Conservation (phyloP, 2,888 invertebrate species). For the Philereme vetulata region DNA sequence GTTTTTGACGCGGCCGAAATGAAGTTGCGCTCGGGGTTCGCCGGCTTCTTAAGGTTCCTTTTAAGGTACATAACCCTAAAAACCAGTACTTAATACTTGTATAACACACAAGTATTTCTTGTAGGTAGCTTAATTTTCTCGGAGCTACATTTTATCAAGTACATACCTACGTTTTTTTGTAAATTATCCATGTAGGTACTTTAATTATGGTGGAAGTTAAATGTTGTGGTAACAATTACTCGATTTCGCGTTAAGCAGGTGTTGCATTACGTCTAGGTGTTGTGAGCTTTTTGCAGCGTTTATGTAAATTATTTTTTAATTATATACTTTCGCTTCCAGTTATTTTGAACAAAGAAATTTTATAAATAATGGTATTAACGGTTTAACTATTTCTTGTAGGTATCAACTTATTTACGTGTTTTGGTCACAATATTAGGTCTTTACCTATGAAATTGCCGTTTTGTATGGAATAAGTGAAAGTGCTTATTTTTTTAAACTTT, state of each 20-base stretch:
- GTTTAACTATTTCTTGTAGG: constrained; percentile 1
- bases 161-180: neutral
- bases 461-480: no score
- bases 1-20: no score
- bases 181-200: neutral
- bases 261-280: constrained; percentile 33
- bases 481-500: no score
- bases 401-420: neutral
- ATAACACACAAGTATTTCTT: no score
- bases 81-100: no score
- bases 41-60: no score
- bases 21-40: no score
- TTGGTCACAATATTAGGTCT: no score
- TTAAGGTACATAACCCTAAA: no score
- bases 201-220: neutral
- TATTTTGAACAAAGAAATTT: constrained; percentile 16
- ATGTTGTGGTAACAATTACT: neutral
- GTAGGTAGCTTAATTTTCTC: no score
- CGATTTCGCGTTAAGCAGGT: constrained; percentile 35
- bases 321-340: constrained; percentile 11
- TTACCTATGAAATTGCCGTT: no score
- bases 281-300: constrained; percentile 16
- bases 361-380: neutral
- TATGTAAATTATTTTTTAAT: constrained; percentile 19
- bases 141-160: constrained; percentile 17